These are phyloP conservation scores for Macrobrachium rosenbergii DNA, from an alignment of 1,140 invertebrate species.

Conservation along the genomic window DNA sequence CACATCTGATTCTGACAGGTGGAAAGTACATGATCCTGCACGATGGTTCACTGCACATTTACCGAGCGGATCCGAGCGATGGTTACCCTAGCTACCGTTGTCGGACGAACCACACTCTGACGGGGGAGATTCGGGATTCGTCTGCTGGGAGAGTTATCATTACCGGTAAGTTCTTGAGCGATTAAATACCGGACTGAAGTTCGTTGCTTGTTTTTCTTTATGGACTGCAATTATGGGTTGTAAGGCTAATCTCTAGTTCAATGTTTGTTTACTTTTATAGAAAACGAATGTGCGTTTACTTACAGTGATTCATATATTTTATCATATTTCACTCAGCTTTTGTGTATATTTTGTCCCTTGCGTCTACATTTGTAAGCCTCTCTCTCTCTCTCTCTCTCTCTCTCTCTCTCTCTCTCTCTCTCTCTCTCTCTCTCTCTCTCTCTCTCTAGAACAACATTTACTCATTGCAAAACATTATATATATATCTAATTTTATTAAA, in stretches of 20 bases:
- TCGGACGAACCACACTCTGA: slow-evolving; percentile 91
- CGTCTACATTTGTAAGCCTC: not conserved
- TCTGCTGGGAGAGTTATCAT: slow-evolving; percentile 94
- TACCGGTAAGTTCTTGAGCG: slow-evolving; percentile 82
- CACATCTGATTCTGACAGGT: not conserved
- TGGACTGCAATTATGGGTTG: not conserved
- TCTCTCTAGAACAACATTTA: no score
- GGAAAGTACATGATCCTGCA: slow-evolving; percentile 92
- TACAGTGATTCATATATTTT: no score
- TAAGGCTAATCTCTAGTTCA: no score
- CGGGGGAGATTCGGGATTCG: slow-evolving; percentile 92
- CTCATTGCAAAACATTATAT: no score
- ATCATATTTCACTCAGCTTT: not conserved
- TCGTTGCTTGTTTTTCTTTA: slow-evolving; percentile 16
- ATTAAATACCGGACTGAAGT: no score
- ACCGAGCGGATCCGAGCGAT: slow-evolving; percentile 92
- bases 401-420: not conserved
- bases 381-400: not conserved
- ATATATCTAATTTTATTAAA: no score
- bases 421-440: not conserved
- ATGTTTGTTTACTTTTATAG: no score
- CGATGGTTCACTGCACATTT: slow-evolving; percentile 92
- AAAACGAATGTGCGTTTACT: no score
- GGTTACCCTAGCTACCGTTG: slow-evolving; percentile 88
- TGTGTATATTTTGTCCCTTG: no score